A percentile compares a stretch with the other conserved stretches of the same genome.
Conservation (phyloP, 2,113 vertebrate species). For the Takifugu flavidus region DNA sequence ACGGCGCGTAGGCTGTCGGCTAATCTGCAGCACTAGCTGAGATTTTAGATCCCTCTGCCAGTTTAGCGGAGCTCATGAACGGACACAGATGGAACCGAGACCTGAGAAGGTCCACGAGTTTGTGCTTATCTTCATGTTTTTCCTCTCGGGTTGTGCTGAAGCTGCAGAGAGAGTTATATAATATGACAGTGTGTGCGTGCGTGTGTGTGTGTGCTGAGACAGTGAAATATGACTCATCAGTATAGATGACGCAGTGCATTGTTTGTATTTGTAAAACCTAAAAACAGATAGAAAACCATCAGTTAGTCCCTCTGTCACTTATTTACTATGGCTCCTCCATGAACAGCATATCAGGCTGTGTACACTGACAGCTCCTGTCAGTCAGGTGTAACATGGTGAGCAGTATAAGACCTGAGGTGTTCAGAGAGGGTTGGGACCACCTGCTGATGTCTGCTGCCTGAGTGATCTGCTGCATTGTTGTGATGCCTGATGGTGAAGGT, state of each 20-base stretch:
- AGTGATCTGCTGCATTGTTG: too few species aligned
- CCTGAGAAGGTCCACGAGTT: slow-evolving; percentile 19
- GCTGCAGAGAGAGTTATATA: slow-evolving; percentile 57
- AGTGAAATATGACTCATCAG: slow-evolving; percentile 52
- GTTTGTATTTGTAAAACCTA: slow-evolving; percentile 25
- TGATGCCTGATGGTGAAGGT: too few species aligned
- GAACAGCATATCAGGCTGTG: not conserved
- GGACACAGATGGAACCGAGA: not conserved
- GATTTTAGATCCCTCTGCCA: slow-evolving; percentile 20
- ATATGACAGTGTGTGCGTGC: slow-evolving; percentile 27
- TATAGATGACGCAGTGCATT: slow-evolving; percentile 45
- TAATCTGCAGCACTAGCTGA: slow-evolving; percentile 21
- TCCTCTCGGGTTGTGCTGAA: slow-evolving; percentile 13
- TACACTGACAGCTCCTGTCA: too few species aligned
- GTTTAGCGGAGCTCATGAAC: not conserved
- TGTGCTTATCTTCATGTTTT: slow-evolving; percentile 7
- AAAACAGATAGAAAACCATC: slow-evolving; percentile 11
- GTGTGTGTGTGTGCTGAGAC: slow-evolving; percentile 19
- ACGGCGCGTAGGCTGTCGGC: slow-evolving; percentile 22
- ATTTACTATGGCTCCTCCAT: not conserved
- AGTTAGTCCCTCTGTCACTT: not conserved
- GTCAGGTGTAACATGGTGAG: too few species aligned
- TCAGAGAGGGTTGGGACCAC: too few species aligned
- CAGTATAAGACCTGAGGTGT: too few species aligned
- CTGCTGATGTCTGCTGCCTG: too few species aligned